Evolutionary conservation across 2,888 invertebrate species (phyloP), one percentile per base, ranked within the genome.

Genomic region (Apodemia mormo): DNA sequence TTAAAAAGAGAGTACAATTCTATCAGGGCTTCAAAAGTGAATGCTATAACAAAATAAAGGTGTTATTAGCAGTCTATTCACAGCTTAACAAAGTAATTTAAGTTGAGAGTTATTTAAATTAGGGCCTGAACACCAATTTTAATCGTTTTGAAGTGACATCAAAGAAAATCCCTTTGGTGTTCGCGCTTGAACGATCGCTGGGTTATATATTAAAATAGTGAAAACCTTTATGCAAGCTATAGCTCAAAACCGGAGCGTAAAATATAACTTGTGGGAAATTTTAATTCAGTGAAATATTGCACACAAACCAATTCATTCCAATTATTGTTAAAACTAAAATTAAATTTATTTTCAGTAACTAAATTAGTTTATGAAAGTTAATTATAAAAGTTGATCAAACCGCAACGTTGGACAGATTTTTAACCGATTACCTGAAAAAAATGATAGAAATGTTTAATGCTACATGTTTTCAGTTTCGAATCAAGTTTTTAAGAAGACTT

Each of bases 131-230:
- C 58, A 33, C 37, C 61, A 33, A 61, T 61, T 37, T 61, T 61
- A 61, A 61, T 61, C 61, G 61, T 61, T 61, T 61, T 61, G 61
- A 61, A 61, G 61, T 61, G 61, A 61, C 61, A 61, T 61, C 61
- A 61, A 61, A 61, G 61, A 33, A 30, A 58, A 61, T 61, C 61
- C 61, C 61, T 61, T 61, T 61, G 61, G 61, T 61, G 61, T 61
- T 30, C 33, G 2, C 37, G 33, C 37, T 61, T 14, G 33, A 37
- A 61, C 61, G 61, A 37, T 14, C 61, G 33, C 7, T 30, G 30
- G 58, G 30, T 33, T 58, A 37, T 33, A 61, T 61, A 61, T 61
- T 61, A 33, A 61, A 61, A 61, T 37, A 61, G 61, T 61, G 37
- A 14, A 30, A 61, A n/a, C 33, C 61, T 37, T 37, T 58, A 1